Evolutionary conservation across 1,140 invertebrate species (phyloP).

Genomic region (Caerostris extrusa): DNA sequence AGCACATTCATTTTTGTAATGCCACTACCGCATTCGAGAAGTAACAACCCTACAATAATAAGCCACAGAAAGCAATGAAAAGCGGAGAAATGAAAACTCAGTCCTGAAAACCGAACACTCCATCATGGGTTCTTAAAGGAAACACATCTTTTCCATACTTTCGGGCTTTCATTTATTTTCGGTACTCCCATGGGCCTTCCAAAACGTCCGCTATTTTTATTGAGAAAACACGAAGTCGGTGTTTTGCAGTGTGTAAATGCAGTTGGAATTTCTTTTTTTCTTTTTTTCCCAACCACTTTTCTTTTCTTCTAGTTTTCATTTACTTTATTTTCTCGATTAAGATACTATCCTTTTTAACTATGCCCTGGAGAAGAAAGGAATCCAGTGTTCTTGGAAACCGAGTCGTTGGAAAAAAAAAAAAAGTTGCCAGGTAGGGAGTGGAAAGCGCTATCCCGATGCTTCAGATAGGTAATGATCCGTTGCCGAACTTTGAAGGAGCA

Average conservation of each 20-base stretch:
- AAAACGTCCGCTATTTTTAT: background rate
- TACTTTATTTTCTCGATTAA: slow-evolving; percentile 47
- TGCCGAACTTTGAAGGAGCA: background rate
- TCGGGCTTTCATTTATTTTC: slow-evolving; percentile 61
- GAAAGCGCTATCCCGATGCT: background rate
- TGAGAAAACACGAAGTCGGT: background rate
- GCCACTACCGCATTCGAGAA: background rate
- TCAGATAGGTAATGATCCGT: slow-evolving; percentile 51
- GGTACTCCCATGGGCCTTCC: slow-evolving; percentile 18
- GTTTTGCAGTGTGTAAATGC: slow-evolving; percentile 55
- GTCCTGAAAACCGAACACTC: background rate
- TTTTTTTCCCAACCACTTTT: background rate
- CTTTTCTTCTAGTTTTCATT: background rate
- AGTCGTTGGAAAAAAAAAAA: background rate
- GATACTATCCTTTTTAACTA: slow-evolving; percentile 60
- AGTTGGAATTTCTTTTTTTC: slow-evolving; percentile 25
- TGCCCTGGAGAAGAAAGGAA: slow-evolving; percentile 1
- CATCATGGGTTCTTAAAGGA: slow-evolving; percentile 29
- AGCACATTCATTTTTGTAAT: slow-evolving; percentile 14
- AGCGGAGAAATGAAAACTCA: background rate
- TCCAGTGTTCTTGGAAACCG: background rate
- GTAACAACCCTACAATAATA: slow-evolving; percentile 12
- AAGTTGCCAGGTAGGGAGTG: slow-evolving; percentile 5
- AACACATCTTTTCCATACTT: slow-evolving; percentile 56
- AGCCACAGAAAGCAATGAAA: background rate